Conservation (phyloP, 2,888 invertebrate genomes). For the Acleris laterana region DNA sequence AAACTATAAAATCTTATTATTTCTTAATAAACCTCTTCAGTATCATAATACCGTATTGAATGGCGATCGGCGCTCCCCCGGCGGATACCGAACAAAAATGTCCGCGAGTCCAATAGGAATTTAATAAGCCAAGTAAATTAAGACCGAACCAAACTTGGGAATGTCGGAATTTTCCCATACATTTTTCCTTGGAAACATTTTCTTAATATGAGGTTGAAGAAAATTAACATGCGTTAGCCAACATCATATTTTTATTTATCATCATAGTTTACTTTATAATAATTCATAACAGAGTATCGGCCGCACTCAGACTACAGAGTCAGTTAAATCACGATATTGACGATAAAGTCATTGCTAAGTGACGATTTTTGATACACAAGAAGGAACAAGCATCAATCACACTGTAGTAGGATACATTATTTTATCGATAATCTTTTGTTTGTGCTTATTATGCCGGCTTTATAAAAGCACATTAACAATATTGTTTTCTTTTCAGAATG, state of each 20-base stretch:
- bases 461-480: conserved; percentile 9
- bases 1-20: not conserved
- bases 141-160: conserved; percentile 43
- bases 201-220: conserved; percentile 39
- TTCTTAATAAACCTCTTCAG: not conserved
- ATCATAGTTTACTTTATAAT: not conserved
- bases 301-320: no score
- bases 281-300: no score
- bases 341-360: no score
- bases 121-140: conserved; percentile 65
- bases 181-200: conserved; percentile 43
- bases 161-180: conserved; percentile 42
- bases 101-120: conserved; percentile 54
- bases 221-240: conserved; percentile 10
- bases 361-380: no score
- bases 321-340: no score
- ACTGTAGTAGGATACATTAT: no score
- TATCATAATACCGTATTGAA: conserved; percentile 15
- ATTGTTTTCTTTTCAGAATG: conserved; percentile 84
- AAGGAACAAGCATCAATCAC: no score
- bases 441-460: not conserved
- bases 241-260: no score
- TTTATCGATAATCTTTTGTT: not conserved
- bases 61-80: conserved; percentile 19
- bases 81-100: conserved; percentile 36